Evolutionary conservation across 2,113 vertebrate species (phyloP).

Genomic region (Zapus hudsonius): DNA sequence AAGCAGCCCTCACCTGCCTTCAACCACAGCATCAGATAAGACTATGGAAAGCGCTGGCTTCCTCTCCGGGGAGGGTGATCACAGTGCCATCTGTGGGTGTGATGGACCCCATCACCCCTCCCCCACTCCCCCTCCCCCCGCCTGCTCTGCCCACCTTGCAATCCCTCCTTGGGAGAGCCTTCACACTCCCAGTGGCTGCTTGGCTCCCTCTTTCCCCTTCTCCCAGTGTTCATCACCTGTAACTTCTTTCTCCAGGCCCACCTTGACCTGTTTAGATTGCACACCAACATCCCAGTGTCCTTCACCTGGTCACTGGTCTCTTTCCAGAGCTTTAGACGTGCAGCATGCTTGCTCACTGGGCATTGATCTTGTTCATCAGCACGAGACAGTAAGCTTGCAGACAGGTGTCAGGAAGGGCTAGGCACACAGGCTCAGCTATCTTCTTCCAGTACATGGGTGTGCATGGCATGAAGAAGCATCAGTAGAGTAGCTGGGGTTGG

Average conservation of each 20-base stretch:
- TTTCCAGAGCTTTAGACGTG: not conserved
- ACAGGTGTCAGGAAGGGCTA: not conserved
- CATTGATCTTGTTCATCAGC: not conserved
- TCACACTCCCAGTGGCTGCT: not conserved
- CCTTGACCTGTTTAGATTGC: not conserved
- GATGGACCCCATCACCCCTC: not conserved
- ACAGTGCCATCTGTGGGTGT: constrained; percentile 52
- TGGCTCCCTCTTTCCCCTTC: not conserved
- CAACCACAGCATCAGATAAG: constrained; percentile 79
- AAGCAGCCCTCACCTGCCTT: constrained; percentile 49
- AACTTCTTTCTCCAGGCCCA: not conserved
- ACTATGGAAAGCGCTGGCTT: constrained; percentile 59
- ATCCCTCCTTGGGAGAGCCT: not conserved
- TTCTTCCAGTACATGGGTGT: not conserved
- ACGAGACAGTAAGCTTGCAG: not conserved
- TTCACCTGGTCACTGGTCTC: not conserved
- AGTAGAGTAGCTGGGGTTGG: not conserved
- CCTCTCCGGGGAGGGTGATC: constrained; percentile 65
- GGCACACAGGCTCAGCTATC: not conserved
- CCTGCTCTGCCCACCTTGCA: not conserved
- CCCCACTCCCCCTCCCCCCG: not conserved
- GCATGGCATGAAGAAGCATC: not conserved
- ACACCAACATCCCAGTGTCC: not conserved
- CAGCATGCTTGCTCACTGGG: not conserved
- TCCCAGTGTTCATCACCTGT: not conserved